phyloP scores from a whole-genome alignment of 2,888 invertebrate genomes.

The Thereva unica region DNA sequence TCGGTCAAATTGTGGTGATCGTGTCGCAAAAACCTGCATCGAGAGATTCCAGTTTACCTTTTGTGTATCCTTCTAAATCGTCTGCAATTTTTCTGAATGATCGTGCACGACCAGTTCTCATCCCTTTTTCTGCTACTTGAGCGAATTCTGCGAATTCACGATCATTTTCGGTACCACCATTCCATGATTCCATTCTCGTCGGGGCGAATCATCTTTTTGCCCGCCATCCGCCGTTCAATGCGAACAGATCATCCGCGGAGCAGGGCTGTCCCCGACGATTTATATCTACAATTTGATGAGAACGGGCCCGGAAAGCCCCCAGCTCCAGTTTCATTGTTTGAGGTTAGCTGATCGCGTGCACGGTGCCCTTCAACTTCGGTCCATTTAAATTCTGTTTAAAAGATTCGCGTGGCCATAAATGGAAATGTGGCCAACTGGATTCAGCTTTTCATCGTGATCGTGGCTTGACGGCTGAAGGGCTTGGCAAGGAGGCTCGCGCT shows the following conservation, averaged over 20 bases:
- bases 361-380: constrained; percentile 33
- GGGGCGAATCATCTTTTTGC: constrained; percentile 22
- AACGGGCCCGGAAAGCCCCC: constrained; percentile 13
- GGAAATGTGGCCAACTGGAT: constrained; percentile 22
- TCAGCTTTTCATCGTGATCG: not conserved
- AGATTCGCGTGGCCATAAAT: constrained; percentile 36
- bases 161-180: constrained; percentile 32
- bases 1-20: constrained; percentile 29
- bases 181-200: constrained; percentile 11
- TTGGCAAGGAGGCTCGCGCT: constrained; percentile 11
- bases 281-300: constrained; percentile 30
- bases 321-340: constrained; percentile 28
- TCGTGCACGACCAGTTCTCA: constrained; percentile 33
- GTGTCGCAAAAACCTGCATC: constrained; percentile 30
- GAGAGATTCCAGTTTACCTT: constrained; percentile 29
- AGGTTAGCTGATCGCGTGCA: constrained; percentile 23
- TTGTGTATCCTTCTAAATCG: constrained; percentile 27
- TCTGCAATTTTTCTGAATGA: constrained; percentile 34
- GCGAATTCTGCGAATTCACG: constrained; percentile 32
- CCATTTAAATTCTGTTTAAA: constrained; percentile 31
- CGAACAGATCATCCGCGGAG: constrained; percentile 7
- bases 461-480: not conserved
- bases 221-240: constrained; percentile 8
- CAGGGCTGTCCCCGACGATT: constrained; percentile 24
- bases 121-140: constrained; percentile 24